Percentiles rank a stretch among this genome's conserved stretches.
phyloP scores from a whole-genome alignment of 2,888 invertebrate species.

The Anodontia alba region DNA sequence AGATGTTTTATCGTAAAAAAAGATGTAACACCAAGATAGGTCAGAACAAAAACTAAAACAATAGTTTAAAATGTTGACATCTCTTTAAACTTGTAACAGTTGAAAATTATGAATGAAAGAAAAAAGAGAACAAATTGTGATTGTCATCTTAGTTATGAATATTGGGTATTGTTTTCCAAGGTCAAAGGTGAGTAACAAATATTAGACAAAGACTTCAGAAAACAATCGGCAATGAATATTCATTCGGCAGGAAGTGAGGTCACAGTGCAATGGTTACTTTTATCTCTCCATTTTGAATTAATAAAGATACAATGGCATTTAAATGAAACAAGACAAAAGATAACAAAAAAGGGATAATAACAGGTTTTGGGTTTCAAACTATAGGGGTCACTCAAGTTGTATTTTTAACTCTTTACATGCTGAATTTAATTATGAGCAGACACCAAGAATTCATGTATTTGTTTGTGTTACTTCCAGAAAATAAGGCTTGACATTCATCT shows the following conservation, averaged over 20 bases:
- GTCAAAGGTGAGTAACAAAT: not conserved
- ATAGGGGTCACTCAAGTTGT: not conserved
- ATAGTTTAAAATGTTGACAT: not conserved
- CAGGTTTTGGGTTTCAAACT: conserved; percentile 11
- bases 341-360: not conserved
- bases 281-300: not conserved
- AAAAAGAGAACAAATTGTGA: not conserved
- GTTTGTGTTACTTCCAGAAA: too few species aligned
- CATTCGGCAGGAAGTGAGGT: conserved; percentile 9
- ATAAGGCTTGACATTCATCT: too few species aligned
- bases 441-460: too few species aligned
- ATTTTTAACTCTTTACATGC: not conserved
- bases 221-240: conserved; percentile 1
- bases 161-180: not conserved
- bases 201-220: not conserved
- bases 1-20: not conserved
- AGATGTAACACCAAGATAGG: not conserved
- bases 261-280: conserved; percentile 15
- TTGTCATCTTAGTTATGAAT: not conserved
- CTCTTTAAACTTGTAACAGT: not conserved
- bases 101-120: conserved; percentile 5
- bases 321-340: conserved; percentile 2
- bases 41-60: not conserved
- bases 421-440: not conserved
- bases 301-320: conserved; percentile 14